Conservation (phyloP, 1,140 invertebrate genomes). For the Popillia japonica region DNA sequence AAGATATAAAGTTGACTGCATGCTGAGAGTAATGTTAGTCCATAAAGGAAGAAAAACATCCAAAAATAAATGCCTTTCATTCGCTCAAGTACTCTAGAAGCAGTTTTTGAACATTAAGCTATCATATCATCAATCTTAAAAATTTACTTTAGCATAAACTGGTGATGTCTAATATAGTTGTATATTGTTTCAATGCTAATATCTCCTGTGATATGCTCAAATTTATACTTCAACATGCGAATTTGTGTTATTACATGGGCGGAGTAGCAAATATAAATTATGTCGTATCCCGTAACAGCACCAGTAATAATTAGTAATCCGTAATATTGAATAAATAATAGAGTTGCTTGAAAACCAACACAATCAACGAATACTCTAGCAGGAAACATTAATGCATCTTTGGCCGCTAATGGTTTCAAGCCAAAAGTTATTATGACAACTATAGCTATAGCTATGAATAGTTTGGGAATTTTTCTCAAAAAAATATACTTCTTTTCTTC, state of each 20-base stretch:
- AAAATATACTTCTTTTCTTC: not conserved
- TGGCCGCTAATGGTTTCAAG: not conserved
- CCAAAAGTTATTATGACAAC: not conserved
- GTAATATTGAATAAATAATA: too few relatives aligned
- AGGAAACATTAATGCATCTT: not conserved
- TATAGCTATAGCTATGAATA: not conserved
- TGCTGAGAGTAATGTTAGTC: not conserved
- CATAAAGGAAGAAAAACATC: too few relatives aligned
- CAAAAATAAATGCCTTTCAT: too few relatives aligned
- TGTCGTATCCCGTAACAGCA: not conserved
- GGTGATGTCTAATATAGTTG: too few relatives aligned
- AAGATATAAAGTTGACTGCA: not conserved
- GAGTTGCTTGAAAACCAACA: not conserved
- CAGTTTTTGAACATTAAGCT: not conserved
- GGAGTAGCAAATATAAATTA: not conserved
- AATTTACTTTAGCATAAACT: not conserved
- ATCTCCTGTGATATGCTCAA: too few relatives aligned
- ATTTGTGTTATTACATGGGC: not conserved
- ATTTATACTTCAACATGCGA: too few relatives aligned
- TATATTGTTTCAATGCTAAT: not conserved
- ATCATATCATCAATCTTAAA: too few relatives aligned
- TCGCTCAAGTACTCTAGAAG: not conserved
- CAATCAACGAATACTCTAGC: not conserved
- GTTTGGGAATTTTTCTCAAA: too few relatives aligned
- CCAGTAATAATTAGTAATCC: not conserved